Percentiles rank a stretch among this genome's conserved stretches.
These are phyloP conservation scores for Peromyscus attwateri DNA, from an alignment of 2,797 vertebrate genomes.

Conservation along the genomic window DNA sequence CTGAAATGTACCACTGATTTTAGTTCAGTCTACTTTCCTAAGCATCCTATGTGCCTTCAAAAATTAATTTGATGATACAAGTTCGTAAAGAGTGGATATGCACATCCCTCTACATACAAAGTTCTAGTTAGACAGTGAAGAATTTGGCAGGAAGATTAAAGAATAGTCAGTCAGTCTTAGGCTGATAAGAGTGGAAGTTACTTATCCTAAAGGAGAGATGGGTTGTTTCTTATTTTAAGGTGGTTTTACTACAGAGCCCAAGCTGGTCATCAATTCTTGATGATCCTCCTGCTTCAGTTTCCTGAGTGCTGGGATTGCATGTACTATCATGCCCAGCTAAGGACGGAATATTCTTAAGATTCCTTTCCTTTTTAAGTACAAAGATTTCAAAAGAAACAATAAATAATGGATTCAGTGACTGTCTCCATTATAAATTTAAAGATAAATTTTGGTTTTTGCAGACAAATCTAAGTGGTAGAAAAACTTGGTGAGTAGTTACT, in stretches of 20 bases:
- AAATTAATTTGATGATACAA: conserved; percentile 30
- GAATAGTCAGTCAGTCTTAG: conserved; percentile 1
- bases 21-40: conserved; percentile 32
- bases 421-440: background rate
- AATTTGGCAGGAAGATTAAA: background rate
- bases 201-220: background rate
- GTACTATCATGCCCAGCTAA: background rate
- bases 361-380: conserved; percentile 15
- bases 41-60: background rate
- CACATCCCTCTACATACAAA: background rate
- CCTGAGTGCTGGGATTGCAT: background rate
- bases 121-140: background rate
- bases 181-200: background rate
- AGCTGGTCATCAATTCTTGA: background rate
- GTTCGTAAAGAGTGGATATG: background rate
- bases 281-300: background rate
- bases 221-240: background rate
- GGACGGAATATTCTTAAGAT: background rate
- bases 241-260: background rate
- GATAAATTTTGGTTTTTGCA: conserved; percentile 21
- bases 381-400: background rate
- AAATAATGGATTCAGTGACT: background rate
- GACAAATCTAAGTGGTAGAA: background rate
- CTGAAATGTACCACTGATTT: conserved; percentile 23
- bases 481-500: background rate